phyloP scores from a whole-genome alignment of 2,797 vertebrate genomes.

The Eulemur coronatus region DNA sequence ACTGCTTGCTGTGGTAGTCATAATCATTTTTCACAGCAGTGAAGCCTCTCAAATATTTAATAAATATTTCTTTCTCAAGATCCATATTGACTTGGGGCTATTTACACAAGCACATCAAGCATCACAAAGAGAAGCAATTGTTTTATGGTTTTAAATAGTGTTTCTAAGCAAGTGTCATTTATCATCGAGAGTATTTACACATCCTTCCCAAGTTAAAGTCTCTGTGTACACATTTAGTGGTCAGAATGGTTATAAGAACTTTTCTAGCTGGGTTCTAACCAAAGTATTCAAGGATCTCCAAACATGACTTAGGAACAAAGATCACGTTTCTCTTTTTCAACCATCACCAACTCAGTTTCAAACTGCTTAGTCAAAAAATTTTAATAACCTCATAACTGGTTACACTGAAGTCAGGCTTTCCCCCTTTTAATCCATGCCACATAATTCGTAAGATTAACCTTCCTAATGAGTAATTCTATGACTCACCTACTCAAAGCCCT shows the following conservation, averaged over 20 bases:
- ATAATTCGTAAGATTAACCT: conserved; percentile 36
- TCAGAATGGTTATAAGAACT: background rate
- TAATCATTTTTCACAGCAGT: conserved; percentile 60
- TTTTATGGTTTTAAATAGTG: conserved; percentile 39
- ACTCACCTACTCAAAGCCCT: background rate
- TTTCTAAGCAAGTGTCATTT: conserved; percentile 43
- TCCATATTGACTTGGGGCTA: conserved; percentile 59
- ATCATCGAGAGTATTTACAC: background rate
- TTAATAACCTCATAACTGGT: background rate
- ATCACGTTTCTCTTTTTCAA: background rate
- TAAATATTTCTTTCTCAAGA: conserved; percentile 65
- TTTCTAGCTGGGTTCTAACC: background rate
- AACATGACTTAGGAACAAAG: conserved; percentile 9
- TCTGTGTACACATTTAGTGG: background rate
- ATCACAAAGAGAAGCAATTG: conserved; percentile 34
- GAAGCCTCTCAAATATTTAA: conserved; percentile 59
- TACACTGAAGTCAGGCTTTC: conserved; percentile 2
- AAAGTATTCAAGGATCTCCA: conserved; percentile 2
- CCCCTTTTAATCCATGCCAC: background rate
- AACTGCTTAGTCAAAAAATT: background rate
- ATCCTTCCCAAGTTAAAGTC: background rate
- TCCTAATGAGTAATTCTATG: background rate
- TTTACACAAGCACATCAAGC: conserved; percentile 67
- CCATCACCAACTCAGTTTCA: background rate
- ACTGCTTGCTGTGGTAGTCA: conserved; percentile 11